phyloP scores from a whole-genome alignment of 2,888 invertebrate species.

The Drosophila borborema region DNA sequence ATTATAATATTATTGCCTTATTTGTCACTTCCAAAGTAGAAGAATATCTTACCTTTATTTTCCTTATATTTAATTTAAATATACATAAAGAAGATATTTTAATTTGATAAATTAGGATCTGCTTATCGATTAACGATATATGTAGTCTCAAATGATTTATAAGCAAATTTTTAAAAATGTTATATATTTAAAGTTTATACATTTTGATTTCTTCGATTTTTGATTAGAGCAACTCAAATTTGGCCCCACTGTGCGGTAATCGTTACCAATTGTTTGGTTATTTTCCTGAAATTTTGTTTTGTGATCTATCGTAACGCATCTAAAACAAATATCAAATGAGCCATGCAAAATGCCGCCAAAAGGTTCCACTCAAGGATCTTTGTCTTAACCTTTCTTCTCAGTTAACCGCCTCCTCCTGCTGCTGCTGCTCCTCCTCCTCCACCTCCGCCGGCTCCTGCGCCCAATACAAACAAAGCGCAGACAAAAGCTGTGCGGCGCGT shows the following conservation, averaged over 20 bases:
- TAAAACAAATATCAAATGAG: slow-evolving; percentile 76
- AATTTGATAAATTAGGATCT: no score
- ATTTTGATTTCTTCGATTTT: not conserved
- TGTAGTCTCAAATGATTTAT: no score
- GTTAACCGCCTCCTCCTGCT: slow-evolving; percentile 1
- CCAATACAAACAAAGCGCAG: slow-evolving; percentile 15
- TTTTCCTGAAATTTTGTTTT: slow-evolving; percentile 19
- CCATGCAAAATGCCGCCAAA: slow-evolving; percentile 76
- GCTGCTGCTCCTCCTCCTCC: not conserved
- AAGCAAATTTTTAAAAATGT: no score
- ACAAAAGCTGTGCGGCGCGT: slow-evolving; percentile 73
- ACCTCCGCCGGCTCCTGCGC: not conserved
- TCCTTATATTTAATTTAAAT: no score
- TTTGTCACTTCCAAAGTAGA: no score
- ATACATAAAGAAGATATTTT: no score
- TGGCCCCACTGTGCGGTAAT: slow-evolving; percentile 52
- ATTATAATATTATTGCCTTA: no score
- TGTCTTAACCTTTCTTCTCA: slow-evolving; percentile 18
- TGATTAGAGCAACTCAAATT: not conserved
- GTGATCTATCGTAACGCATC: slow-evolving; percentile 72
- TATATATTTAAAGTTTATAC: no score
- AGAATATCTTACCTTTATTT: no score
- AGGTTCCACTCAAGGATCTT: slow-evolving; percentile 54
- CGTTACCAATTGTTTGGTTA: slow-evolving; percentile 13
- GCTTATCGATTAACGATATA: not conserved